phyloP scores from a whole-genome alignment of 2,113 vertebrate genomes.

The Phainopepla nitens region DNA sequence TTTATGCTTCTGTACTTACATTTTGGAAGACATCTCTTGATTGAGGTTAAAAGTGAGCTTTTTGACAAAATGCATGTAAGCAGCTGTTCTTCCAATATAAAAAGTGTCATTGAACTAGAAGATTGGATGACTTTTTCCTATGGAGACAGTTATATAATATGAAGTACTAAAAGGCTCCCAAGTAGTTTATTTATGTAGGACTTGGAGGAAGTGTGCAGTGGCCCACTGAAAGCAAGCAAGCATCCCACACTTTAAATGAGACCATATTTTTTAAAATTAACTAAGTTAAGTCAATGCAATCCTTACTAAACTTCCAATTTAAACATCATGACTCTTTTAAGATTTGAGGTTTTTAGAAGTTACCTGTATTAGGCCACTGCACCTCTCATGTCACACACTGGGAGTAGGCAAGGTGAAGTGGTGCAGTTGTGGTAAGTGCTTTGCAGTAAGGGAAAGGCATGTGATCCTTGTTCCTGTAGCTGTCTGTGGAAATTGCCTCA shows the following conservation, averaged over 20 bases:
- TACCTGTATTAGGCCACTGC: background rate
- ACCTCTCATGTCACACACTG: background rate
- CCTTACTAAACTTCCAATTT: background rate
- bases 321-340: background rate
- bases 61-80: background rate
- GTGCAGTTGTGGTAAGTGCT: background rate
- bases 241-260: conserved; percentile 18
- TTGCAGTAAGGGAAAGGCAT: background rate
- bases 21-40: background rate
- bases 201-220: background rate
- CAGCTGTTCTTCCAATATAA: background rate
- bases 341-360: background rate
- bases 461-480: background rate
- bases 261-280: background rate
- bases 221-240: conserved; percentile 24
- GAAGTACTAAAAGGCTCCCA: background rate
- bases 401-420: background rate
- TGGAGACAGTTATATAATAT: background rate
- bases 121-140: background rate
- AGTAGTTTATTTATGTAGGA: background rate
- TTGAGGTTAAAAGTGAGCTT: background rate
- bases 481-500: background rate
- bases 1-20: background rate
- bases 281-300: background rate
- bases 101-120: background rate